Conservation (phyloP, 1,140 invertebrate species). For the Tetranychus cinnabarinus region DNA sequence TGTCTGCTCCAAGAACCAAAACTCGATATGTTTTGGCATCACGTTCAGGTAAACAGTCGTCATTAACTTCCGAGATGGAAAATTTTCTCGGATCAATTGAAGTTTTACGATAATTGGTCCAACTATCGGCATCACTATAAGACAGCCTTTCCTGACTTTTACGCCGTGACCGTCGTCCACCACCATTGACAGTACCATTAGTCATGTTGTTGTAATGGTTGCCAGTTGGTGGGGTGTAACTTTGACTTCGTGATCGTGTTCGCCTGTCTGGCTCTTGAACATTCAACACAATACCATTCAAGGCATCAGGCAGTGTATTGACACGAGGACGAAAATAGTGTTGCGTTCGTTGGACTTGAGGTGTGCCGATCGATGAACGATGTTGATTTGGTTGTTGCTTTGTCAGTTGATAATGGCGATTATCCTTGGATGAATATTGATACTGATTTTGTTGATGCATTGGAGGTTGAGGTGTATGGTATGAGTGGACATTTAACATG, state of each 20-base stretch:
- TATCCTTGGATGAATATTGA: background rate
- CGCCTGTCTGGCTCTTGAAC: background rate
- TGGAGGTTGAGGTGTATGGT: no score
- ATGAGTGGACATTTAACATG: no score
- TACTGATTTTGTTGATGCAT: background rate
- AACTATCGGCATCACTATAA: background rate
- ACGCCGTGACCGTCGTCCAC: background rate
- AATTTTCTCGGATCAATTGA: background rate
- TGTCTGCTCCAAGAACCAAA: background rate
- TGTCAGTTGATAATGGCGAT: background rate
- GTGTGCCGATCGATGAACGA: background rate
- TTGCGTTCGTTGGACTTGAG: background rate
- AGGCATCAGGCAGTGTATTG: background rate
- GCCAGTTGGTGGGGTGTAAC: background rate
- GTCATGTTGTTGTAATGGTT: background rate
- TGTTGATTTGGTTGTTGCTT: background rate
- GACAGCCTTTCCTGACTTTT: background rate
- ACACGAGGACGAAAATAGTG: background rate
- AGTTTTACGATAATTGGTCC: background rate
- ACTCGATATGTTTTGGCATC: background rate
- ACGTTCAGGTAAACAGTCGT: background rate
- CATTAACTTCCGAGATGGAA: background rate
- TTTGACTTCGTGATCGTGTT: background rate
- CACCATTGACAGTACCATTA: background rate
- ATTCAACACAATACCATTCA: background rate